These are phyloP conservation scores for Leptatherina wallacei DNA, from an alignment of 2,797 vertebrate genomes.

Conservation along the genomic window DNA sequence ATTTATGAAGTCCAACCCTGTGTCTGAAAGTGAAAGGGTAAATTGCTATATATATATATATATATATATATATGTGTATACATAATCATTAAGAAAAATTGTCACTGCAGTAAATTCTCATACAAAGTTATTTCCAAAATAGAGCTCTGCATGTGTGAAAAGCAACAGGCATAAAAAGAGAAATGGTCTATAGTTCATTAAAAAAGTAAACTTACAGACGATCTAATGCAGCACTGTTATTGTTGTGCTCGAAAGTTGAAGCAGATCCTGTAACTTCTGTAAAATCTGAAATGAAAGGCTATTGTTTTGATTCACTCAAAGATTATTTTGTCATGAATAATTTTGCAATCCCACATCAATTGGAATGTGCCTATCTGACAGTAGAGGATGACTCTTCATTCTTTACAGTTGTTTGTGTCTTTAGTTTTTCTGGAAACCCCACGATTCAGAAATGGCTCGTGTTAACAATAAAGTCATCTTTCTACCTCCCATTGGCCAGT, in stretches of 20 bases:
- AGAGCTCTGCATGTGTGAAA: slow-evolving; percentile 44
- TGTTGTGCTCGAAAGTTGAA: slow-evolving; percentile 22
- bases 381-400: slow-evolving; percentile 23
- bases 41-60: slow-evolving; percentile 21
- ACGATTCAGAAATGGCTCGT: slow-evolving; percentile 49
- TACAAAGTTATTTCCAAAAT: slow-evolving; percentile 31
- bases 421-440: slow-evolving; percentile 36
- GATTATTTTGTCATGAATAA: slow-evolving; percentile 14
- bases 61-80: slow-evolving; percentile 10
- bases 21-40: slow-evolving; percentile 40
- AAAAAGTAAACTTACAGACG: slow-evolving; percentile 17
- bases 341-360: slow-evolving; percentile 5
- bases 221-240: slow-evolving; percentile 16
- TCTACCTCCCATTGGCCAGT: slow-evolving; percentile 48
- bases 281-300: slow-evolving; percentile 20
- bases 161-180: slow-evolving; percentile 13
- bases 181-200: not conserved
- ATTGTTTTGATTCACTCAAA: slow-evolving; percentile 16
- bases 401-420: slow-evolving; percentile 40
- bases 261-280: slow-evolving; percentile 19
- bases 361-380: slow-evolving; percentile 48
- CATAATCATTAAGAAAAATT: slow-evolving; percentile 41
- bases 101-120: slow-evolving; percentile 37
- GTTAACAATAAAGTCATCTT: slow-evolving; percentile 63
- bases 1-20: slow-evolving; percentile 48